Evolutionary conservation across 2,888 invertebrate genomes (phyloP).

Genomic region (Mimachlamys varia): DNA sequence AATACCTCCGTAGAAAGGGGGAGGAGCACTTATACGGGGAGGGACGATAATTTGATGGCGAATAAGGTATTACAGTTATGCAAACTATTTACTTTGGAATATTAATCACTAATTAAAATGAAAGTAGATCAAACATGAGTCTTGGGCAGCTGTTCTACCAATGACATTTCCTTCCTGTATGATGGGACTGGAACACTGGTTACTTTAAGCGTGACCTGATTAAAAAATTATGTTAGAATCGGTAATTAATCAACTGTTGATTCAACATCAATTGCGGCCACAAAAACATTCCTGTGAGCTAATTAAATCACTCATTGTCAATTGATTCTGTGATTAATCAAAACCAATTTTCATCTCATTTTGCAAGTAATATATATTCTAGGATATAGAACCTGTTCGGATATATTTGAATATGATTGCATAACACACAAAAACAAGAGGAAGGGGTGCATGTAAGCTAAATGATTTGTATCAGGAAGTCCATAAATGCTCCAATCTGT

Average conservation of each 20-base stretch:
- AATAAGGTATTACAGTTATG: no score
- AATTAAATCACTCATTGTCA: neutral
- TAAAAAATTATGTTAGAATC: neutral
- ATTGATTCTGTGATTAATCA: neutral
- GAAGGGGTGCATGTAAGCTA: neutral
- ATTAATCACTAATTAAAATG: no score
- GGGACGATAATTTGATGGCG: no score
- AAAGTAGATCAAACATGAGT: no score
- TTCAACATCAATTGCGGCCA: neutral
- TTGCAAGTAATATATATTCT: neutral
- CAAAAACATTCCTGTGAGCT: neutral
- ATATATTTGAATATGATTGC: neutral
- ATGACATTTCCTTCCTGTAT: neutral
- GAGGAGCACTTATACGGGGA: no score
- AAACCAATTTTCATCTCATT: neutral
- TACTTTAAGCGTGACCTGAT: neutral
- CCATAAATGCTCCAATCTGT: no score
- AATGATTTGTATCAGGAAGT: neutral
- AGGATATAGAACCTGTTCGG: neutral
- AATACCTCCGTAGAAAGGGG: no score
- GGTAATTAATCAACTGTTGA: slow-evolving; percentile 2
- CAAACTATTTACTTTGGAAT: no score
- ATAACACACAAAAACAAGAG: no score
- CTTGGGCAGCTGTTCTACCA: no score
- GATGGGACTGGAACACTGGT: neutral